phyloP scores from a whole-genome alignment of 2,113 vertebrate genomes.

The Colius striatus region DNA sequence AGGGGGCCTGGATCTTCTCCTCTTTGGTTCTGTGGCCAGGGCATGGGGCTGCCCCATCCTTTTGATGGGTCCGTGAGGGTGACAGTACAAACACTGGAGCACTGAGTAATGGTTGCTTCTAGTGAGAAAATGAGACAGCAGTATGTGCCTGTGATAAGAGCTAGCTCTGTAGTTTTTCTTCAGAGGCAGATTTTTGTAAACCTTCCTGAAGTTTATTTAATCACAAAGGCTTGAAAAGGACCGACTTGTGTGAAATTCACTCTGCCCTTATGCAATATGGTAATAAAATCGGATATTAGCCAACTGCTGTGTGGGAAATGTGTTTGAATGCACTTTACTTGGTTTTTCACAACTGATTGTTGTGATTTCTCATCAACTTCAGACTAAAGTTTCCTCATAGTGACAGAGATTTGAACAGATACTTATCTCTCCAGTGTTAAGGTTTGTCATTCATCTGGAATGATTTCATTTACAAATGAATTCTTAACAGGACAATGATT shows the following conservation, averaged over 20 bases:
- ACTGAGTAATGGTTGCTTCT: not conserved
- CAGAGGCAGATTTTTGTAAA: constrained; percentile 14
- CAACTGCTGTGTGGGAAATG: constrained; percentile 15
- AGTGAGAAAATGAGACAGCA: not conserved
- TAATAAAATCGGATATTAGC: constrained; percentile 38
- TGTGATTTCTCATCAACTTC: constrained; percentile 37
- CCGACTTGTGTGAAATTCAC: constrained; percentile 20
- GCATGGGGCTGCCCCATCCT: not conserved
- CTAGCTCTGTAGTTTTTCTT: not conserved
- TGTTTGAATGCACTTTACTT: not conserved
- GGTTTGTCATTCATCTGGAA: not conserved
- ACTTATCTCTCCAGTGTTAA: not conserved
- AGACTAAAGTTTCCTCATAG: not conserved
- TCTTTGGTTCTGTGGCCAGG: not conserved
- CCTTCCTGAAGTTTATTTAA: constrained; percentile 43
- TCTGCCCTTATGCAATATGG: not conserved
- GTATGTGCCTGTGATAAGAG: not conserved
- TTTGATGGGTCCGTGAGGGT: not conserved
- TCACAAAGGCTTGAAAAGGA: constrained; percentile 1
- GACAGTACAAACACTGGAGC: not conserved
- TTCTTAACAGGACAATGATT: not conserved
- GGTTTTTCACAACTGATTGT: constrained; percentile 37
- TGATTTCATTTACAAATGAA: not conserved
- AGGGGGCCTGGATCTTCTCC: not conserved
- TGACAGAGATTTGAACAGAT: not conserved